Conservation (phyloP, 2,113 vertebrate species). For the Leptodactylus fuscus region DNA sequence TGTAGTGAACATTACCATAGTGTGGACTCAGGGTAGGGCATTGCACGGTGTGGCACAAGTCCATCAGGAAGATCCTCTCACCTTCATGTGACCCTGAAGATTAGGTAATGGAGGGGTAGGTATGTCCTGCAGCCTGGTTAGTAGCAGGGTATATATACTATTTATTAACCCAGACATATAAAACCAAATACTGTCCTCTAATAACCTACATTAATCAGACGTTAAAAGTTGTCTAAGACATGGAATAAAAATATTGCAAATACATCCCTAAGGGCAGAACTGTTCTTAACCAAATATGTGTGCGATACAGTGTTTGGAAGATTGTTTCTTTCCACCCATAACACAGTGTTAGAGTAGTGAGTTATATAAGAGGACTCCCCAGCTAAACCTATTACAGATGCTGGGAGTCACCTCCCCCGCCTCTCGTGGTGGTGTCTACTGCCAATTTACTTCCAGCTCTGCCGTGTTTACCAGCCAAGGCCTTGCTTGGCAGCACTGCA, state of each 20-base stretch:
- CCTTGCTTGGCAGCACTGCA: constrained; percentile 41
- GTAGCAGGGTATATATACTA: not conserved
- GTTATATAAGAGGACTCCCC: not conserved
- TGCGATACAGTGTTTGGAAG: not conserved
- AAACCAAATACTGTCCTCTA: not conserved
- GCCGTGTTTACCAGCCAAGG: not conserved
- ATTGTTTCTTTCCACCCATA: not conserved
- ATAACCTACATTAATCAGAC: not conserved
- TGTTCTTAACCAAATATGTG: not conserved
- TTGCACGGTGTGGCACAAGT: constrained; percentile 14
- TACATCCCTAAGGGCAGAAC: not conserved
- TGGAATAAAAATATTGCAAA: not conserved
- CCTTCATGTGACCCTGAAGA: constrained; percentile 30
- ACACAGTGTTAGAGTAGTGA: not conserved
- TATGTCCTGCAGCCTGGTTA: not conserved
- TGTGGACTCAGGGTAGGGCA: not conserved
- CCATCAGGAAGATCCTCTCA: constrained; percentile 10
- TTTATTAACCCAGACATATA: not conserved
- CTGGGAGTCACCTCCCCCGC: not conserved
- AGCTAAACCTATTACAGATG: not conserved
- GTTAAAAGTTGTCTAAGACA: not conserved
- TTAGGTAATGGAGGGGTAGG: not conserved
- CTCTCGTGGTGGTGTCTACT: not conserved
- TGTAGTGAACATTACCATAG: not conserved
- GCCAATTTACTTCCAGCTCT: not conserved